These are phyloP conservation scores for Drosophila kepulauana DNA, from an alignment of 1,140 invertebrate species.

Conservation along the genomic window DNA sequence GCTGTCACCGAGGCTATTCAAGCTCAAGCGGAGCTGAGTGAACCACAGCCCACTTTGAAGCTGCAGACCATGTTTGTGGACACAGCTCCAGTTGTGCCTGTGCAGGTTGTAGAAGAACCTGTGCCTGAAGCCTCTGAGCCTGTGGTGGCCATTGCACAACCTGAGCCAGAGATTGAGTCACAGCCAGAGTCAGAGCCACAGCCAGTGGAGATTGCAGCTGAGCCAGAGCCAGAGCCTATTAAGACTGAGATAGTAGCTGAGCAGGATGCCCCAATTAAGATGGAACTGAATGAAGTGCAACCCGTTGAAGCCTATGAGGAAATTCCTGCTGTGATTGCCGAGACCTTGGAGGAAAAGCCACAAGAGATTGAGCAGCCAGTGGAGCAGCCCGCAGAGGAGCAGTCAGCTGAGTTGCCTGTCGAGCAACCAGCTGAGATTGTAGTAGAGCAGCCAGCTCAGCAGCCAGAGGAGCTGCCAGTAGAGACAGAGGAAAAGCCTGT, in stretches of 20 bases:
- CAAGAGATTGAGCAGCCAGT: constrained; percentile 24
- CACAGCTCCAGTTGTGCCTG: neutral
- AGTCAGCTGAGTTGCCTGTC: neutral
- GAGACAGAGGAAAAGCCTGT: neutral
- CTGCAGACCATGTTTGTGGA: constrained; percentile 65
- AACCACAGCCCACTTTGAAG: constrained; percentile 68
- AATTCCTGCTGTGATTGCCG: constrained; percentile 65
- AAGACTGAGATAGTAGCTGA: constrained; percentile 9
- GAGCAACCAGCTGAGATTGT: neutral
- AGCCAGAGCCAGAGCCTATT: constrained; percentile 19
- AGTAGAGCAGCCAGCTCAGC: neutral
- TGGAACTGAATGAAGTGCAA: constrained; percentile 31
- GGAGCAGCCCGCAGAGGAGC: neutral
- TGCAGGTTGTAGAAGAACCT: constrained; percentile 32
- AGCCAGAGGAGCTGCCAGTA: neutral
- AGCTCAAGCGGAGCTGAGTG: constrained; percentile 50
- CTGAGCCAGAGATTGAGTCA: constrained; percentile 24
- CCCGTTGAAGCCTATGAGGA: constrained; percentile 72
- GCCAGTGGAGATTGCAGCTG: constrained; percentile 2
- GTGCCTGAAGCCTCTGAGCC: constrained; percentile 59
- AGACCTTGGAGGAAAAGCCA: constrained; percentile 54
- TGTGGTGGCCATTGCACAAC: constrained; percentile 43
- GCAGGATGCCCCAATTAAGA: neutral
- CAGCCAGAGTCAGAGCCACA: constrained; percentile 4
- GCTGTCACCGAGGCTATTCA: constrained; percentile 48